phyloP scores from a whole-genome alignment of 2,113 vertebrate species.

The Gymnogyps californianus region DNA sequence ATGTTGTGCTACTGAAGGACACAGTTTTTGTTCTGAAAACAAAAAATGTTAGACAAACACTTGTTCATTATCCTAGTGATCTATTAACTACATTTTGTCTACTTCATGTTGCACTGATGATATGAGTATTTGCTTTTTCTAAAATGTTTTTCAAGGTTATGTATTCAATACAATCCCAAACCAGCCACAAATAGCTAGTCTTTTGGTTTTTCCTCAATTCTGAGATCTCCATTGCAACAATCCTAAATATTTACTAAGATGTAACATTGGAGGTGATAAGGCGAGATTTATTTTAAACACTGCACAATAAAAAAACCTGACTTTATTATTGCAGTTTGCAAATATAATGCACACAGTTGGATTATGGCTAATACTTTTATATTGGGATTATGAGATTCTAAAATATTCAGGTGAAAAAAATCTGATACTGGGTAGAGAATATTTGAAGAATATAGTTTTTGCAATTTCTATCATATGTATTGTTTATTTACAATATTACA shows the following conservation, averaged over 20 bases:
- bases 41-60: background rate
- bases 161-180: background rate
- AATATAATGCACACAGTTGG: background rate
- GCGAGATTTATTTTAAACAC: background rate
- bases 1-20: background rate
- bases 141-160: background rate
- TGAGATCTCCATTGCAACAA: background rate
- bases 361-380: background rate
- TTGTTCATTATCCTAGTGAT: background rate
- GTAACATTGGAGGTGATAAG: background rate
- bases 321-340: background rate
- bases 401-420: background rate
- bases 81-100: background rate
- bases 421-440: background rate
- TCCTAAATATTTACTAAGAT: background rate
- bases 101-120: background rate
- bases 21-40: background rate
- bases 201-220: background rate
- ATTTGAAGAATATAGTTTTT: background rate
- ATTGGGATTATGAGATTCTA: background rate
- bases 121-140: background rate
- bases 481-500: background rate
- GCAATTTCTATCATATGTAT: background rate
- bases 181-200: background rate
- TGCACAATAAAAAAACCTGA: background rate